phyloP scores from a whole-genome alignment of 2,797 vertebrate species.

The Scomberomorus guttatus region DNA sequence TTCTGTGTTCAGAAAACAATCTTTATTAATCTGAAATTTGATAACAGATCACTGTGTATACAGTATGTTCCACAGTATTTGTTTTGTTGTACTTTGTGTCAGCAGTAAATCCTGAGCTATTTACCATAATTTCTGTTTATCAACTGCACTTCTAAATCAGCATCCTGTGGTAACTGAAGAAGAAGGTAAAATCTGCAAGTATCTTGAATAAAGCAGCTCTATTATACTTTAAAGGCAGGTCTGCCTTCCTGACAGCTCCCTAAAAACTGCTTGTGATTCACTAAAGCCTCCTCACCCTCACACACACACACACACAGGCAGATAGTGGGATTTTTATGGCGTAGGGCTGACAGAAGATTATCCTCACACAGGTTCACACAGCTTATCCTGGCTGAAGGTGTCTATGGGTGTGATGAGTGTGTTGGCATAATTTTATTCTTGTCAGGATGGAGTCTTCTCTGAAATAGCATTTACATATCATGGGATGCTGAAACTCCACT shows the following conservation, averaged over 20 bases:
- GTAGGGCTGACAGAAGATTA: constrained; percentile 19
- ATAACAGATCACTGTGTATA: too few relatives aligned
- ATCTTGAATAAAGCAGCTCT: constrained; percentile 4
- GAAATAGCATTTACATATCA: constrained; percentile 17
- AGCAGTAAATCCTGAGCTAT: neutral
- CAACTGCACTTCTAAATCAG: neutral
- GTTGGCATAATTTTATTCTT: neutral
- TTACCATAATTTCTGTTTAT: neutral
- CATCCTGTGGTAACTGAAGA: neutral
- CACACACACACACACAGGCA: neutral
- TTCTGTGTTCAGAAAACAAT: too few relatives aligned
- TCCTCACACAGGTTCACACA: constrained; percentile 17
- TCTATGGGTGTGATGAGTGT: neutral
- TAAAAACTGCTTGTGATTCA: constrained; percentile 16
- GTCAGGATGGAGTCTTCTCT: neutral
- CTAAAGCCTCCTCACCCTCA: neutral
- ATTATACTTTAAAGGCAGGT: neutral
- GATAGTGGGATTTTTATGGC: constrained; percentile 7
- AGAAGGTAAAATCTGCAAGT: neutral
- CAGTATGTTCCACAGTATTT: too few relatives aligned
- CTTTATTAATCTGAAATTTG: too few relatives aligned
- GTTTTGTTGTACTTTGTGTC: neutral
- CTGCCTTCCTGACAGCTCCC: neutral
- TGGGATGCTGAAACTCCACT: neutral
- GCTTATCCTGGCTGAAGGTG: neutral